These are phyloP conservation scores for Echinarachnius parma DNA, from an alignment of 53 echinoderm and acorn worm species.

Conservation along the genomic window DNA sequence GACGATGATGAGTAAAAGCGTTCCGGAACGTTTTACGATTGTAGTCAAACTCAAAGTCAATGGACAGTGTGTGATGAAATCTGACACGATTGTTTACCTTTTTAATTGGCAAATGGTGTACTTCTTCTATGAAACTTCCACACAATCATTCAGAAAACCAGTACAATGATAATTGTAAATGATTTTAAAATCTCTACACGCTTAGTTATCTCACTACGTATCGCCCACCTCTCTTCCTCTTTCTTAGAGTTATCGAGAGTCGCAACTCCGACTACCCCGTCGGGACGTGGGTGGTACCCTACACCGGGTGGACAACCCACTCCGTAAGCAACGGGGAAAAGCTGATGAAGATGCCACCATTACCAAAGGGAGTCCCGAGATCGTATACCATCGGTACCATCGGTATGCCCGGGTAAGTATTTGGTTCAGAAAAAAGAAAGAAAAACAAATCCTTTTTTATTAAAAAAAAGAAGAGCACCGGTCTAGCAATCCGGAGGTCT, in stretches of 20 bases:
- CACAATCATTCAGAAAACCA: background rate
- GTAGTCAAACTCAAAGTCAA: no score
- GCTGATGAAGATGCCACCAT: conserved; percentile 47
- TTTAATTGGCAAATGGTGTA: no score
- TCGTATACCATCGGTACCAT: conserved; percentile 67
- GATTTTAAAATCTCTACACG: background rate
- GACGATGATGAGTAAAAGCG: no score
- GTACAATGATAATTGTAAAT: background rate
- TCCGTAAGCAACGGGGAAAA: conserved; percentile 51
- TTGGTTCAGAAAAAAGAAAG: no score
- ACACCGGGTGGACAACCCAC: conserved; percentile 72
- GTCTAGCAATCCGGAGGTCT: no score
- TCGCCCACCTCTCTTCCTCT: background rate
- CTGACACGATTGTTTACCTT: no score
- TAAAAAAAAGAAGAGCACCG: no score
- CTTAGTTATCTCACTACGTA: background rate
- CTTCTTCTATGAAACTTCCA: no score
- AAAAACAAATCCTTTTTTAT: no score
- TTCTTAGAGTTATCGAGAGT: conserved; percentile 65
- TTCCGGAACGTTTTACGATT: no score
- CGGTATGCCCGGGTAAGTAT: conserved; percentile 89
- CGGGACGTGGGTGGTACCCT: conserved; percentile 46
- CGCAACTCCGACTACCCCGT: conserved; percentile 67
- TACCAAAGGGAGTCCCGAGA: conserved; percentile 62
- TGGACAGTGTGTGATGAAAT: no score